phyloP scores from a whole-genome alignment of 64 coral and sea anemone species.

The Montipora efflorescens region DNA sequence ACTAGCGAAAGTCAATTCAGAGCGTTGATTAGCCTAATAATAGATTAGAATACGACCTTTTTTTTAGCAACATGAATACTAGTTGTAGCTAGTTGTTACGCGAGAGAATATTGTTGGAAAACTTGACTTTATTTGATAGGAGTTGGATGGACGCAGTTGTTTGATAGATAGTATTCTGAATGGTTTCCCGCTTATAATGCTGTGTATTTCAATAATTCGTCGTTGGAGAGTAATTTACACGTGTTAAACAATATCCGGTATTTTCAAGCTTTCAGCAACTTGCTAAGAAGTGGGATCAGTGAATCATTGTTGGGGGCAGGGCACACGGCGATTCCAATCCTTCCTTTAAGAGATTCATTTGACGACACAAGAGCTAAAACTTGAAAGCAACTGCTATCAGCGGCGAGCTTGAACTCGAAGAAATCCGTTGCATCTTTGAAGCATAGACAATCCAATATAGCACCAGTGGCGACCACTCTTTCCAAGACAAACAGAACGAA shows the following conservation, averaged over 20 bases:
- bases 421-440: neutral
- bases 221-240: constrained; percentile 21
- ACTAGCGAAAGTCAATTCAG: constrained; percentile 3
- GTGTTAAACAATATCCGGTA: constrained; percentile 52
- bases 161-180: constrained; percentile 3
- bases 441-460: constrained; percentile 52
- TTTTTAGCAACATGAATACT: neutral
- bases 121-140: constrained; percentile 16
- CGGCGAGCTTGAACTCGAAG: neutral
- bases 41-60: neutral
- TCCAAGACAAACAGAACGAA: neutral
- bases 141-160: neutral
- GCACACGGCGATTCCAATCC: neutral
- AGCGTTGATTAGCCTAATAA: constrained; percentile 7
- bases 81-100: neutral
- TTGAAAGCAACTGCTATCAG: neutral
- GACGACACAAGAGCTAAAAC: constrained; percentile 6
- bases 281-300: neutral
- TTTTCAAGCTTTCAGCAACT: constrained; percentile 14
- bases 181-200: constrained; percentile 38
- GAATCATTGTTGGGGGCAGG: constrained; percentile 12
- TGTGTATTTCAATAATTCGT: constrained; percentile 50
- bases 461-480: neutral
- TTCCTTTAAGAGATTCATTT: neutral
- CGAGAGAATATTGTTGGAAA: neutral